phyloP scores from a whole-genome alignment of 2,797 vertebrate species.

The Ceryle rudis region DNA sequence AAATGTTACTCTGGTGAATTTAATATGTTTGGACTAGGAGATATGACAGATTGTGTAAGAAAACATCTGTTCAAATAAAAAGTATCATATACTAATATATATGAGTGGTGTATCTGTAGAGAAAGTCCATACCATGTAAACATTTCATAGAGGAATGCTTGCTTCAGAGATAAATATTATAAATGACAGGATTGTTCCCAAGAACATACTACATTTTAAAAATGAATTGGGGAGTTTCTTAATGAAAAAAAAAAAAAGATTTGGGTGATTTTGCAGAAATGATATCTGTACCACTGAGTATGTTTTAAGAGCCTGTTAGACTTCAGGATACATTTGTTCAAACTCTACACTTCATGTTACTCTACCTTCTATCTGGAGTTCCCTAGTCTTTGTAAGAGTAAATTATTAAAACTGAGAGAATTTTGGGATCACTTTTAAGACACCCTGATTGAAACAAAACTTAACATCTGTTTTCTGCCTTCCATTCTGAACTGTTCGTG shows the following conservation, averaged over 20 bases:
- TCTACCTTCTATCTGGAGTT: not conserved
- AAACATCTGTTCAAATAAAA: constrained; percentile 13
- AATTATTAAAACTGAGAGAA: not conserved
- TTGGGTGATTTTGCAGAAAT: not conserved
- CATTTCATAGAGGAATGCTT: not conserved
- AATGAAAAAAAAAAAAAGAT: not conserved
- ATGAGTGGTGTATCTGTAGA: not conserved
- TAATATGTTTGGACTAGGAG: not conserved
- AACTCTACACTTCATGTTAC: not conserved
- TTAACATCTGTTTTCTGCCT: not conserved
- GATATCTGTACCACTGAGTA: not conserved
- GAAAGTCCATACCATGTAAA: not conserved
- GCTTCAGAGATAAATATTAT: not conserved
- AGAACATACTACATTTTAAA: not conserved
- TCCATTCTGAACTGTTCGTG: not conserved
- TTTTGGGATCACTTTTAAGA: not conserved
- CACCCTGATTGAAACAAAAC: not conserved
- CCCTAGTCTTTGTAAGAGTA: not conserved
- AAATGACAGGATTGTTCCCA: not conserved
- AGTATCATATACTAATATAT: not conserved
- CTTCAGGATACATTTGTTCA: not conserved
- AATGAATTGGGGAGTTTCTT: not conserved
- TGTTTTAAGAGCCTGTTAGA: not conserved
- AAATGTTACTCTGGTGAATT: not conserved
- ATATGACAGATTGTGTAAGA: not conserved